Conservation (phyloP, 92 coral and sea anemone genomes). For the Anthopleura xanthogrammica region DNA sequence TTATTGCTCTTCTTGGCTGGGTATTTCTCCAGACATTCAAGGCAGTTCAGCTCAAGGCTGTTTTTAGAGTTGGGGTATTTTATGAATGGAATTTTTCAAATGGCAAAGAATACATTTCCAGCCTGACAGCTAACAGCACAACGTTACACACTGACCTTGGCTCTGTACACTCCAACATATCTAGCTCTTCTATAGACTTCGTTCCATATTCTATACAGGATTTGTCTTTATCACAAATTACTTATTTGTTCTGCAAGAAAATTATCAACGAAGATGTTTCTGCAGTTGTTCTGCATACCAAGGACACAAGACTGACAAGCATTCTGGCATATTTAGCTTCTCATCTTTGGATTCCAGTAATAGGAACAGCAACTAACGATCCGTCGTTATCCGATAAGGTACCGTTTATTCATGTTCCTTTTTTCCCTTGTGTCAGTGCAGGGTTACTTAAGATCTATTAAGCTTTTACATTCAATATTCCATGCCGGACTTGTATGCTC, state of each 20-base stretch:
- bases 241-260: conserved; percentile 49
- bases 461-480: too few relatives aligned
- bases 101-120: conserved; percentile 8
- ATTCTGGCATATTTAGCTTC: conserved; percentile 66
- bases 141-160: neutral
- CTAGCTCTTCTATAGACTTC: conserved; percentile 20
- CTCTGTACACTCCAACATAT: neutral
- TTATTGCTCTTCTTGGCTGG: neutral
- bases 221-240: conserved; percentile 38
- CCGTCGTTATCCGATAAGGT: conserved; percentile 71
- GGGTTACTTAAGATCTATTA: too few relatives aligned
- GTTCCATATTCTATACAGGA: conserved; percentile 36
- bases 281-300: conserved; percentile 61
- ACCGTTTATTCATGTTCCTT: neutral
- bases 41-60: neutral
- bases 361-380: conserved; percentile 45
- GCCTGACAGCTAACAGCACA: neutral
- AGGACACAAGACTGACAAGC: conserved; percentile 31
- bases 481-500: too few relatives aligned
- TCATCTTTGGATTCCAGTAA: conserved; percentile 59
- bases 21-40: neutral
- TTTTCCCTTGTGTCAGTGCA: neutral
- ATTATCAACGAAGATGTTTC: conserved; percentile 49
- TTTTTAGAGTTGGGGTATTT: conserved; percentile 28
- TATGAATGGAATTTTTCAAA: conserved; percentile 26